These are phyloP conservation scores for Sphinx pinastri DNA, from an alignment of 2,888 invertebrate species.

Conservation along the genomic window DNA sequence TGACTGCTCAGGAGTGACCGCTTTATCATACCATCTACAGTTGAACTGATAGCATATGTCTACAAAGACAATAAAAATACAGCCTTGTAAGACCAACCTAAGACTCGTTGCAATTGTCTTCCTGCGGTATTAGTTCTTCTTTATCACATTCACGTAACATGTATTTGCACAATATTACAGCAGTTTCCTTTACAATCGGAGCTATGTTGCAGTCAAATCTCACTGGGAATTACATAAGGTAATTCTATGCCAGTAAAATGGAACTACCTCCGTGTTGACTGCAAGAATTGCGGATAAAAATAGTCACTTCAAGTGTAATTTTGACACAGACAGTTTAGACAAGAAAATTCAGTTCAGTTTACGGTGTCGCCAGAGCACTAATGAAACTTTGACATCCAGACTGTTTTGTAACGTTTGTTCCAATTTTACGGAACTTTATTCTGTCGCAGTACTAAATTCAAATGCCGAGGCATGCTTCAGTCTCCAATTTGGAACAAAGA, in stretches of 20 bases:
- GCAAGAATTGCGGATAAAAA: neutral
- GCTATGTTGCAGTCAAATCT: too few relatives aligned
- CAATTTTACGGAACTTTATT: slow-evolving; percentile 9
- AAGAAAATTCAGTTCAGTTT: slow-evolving; percentile 1
- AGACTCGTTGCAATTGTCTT: too few relatives aligned
- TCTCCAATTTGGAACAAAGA: neutral
- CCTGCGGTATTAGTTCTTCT: too few relatives aligned
- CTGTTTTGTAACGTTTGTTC: neutral
- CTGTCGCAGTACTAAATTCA: slow-evolving; percentile 2
- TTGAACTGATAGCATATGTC: too few relatives aligned
- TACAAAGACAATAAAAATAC: too few relatives aligned
- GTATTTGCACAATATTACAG: too few relatives aligned
- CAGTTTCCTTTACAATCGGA: too few relatives aligned
- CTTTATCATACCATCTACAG: too few relatives aligned
- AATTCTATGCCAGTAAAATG: neutral
- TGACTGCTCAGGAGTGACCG: too few relatives aligned
- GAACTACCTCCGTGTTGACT: neutral
- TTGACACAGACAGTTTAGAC: slow-evolving; percentile 8
- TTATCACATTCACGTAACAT: too few relatives aligned
- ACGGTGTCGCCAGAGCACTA: neutral
- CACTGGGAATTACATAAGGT: too few relatives aligned
- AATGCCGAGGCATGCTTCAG: neutral
- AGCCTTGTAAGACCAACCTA: too few relatives aligned
- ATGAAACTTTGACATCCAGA: slow-evolving; percentile 12
- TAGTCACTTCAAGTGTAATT: slow-evolving; percentile 4